These are phyloP conservation scores for Goniozus legneri DNA, from an alignment of 1,140 invertebrate genomes.

Conservation along the genomic window DNA sequence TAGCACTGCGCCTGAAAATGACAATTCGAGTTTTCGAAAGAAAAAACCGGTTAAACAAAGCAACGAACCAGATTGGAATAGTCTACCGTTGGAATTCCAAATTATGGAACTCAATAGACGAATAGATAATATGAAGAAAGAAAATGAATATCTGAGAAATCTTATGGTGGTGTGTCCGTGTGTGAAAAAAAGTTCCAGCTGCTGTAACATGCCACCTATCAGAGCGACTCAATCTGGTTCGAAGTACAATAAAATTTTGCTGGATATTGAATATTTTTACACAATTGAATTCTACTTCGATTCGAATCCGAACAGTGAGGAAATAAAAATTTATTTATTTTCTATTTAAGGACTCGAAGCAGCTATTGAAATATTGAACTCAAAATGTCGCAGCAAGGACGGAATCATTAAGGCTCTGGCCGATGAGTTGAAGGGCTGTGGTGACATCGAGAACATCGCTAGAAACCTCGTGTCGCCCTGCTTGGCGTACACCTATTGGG, in stretches of 20 bases:
- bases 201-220: slow-evolving; percentile 2
- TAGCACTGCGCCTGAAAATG: neutral
- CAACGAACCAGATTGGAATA: neutral
- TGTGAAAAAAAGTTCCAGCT: neutral
- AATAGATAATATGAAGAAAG: slow-evolving; percentile 8
- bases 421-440: slow-evolving; percentile 11
- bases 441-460: slow-evolving; percentile 14
- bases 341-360: slow-evolving; percentile 14
- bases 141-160: slow-evolving; percentile 13
- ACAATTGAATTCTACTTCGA: neutral
- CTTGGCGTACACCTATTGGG: slow-evolving; percentile 3
- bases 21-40: neutral
- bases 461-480: slow-evolving; percentile 13
- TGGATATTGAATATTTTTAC: neutral
- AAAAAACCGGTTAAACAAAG: neutral
- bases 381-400: slow-evolving; percentile 18
- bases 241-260: neutral
- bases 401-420: slow-evolving; percentile 20
- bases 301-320: neutral
- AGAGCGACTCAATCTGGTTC: slow-evolving; percentile 12
- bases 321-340: neutral
- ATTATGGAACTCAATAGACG: slow-evolving; percentile 12
- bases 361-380: slow-evolving; percentile 15
- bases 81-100: slow-evolving; percentile 4
- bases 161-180: slow-evolving; percentile 6